A percentile compares a stretch with the other conserved stretches of the same genome.
These are phyloP conservation scores for Agelastica alni DNA, from an alignment of 2,888 invertebrate genomes.

Conservation along the genomic window DNA sequence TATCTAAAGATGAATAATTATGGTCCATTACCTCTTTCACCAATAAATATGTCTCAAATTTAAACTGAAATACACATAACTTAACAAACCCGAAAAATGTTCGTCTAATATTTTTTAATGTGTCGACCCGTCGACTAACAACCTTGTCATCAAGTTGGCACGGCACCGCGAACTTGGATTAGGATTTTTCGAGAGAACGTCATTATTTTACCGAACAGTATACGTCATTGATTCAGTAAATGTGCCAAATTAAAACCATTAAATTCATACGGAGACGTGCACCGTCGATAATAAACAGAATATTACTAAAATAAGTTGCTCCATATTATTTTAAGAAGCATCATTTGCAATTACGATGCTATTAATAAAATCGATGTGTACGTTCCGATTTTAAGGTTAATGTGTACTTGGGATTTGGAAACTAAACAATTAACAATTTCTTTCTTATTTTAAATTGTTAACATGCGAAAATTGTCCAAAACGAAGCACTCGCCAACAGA, in stretches of 20 bases:
- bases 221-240: slow-evolving; percentile 23
- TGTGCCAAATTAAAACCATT: slow-evolving; percentile 24
- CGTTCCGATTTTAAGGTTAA: background rate
- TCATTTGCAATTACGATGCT: slow-evolving; percentile 8
- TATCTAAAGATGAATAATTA: too few species aligned
- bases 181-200: slow-evolving; percentile 20
- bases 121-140: slow-evolving; percentile 2
- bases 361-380: slow-evolving; percentile 5
- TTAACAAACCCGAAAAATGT: background rate
- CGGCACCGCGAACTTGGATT: slow-evolving; percentile 12
- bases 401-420: background rate
- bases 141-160: slow-evolving; percentile 21
- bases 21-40: too few species aligned
- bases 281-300: slow-evolving; percentile 15
- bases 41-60: background rate
- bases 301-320: slow-evolving; percentile 17
- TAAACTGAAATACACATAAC: background rate
- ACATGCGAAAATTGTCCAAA: too few species aligned
- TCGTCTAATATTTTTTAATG: background rate
- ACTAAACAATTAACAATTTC: background rate
- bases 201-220: slow-evolving; percentile 17
- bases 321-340: slow-evolving; percentile 7
- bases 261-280: slow-evolving; percentile 23
- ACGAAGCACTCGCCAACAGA: too few species aligned
- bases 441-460: too few species aligned